Percentiles rank a stretch among this genome's conserved stretches.
Evolutionary conservation across 2,113 vertebrate genomes (phyloP).

Genomic region (Myiozetetes cayanensis): DNA sequence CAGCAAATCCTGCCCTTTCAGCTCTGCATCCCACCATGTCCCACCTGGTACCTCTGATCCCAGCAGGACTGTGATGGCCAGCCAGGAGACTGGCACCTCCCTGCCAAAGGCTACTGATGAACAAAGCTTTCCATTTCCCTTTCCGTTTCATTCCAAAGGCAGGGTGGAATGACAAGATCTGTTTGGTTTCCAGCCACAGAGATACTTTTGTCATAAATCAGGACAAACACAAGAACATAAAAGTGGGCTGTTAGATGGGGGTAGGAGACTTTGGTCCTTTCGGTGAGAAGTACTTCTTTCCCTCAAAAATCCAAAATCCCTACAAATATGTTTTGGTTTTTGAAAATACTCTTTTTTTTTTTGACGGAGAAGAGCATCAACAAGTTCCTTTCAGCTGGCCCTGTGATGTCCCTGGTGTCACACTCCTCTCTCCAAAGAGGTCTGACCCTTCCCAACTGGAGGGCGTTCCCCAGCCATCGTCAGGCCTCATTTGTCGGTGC

Average conservation of each 20-base stretch:
- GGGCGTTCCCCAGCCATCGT: not conserved
- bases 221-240: not conserved
- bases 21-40: accelerated
- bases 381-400: not conserved
- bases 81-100: not conserved
- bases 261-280: not conserved
- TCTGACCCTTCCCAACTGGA: not conserved
- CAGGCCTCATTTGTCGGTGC: not conserved
- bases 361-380: not conserved
- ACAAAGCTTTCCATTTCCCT: not conserved
- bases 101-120: not conserved
- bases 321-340: not conserved
- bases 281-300: not conserved
- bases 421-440: not conserved
- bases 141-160: not conserved
- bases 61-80: not conserved
- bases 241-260: not conserved
- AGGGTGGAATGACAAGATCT: not conserved
- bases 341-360: not conserved
- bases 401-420: not conserved
- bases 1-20: not conserved
- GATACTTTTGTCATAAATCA: not conserved
- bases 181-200: not conserved
- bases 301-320: not conserved
- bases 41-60: not conserved